A percentile compares a stretch with the other conserved stretches of the same genome.
These are phyloP conservation scores for Drepana falcataria DNA, from an alignment of 2,888 invertebrate genomes.

Conservation along the genomic window DNA sequence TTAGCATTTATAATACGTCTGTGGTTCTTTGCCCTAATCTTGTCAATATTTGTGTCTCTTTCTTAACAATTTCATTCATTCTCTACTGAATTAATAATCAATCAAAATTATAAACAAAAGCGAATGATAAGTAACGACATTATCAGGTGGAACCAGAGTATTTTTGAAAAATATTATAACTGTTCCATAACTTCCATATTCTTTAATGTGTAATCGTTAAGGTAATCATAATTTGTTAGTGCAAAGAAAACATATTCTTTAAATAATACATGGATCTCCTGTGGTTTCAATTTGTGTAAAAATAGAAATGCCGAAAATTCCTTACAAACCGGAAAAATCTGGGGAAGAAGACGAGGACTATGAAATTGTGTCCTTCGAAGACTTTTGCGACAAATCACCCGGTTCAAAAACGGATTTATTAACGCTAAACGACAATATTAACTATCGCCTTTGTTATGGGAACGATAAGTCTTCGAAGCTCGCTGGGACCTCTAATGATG, in stretches of 20 bases:
- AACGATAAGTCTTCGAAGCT: constrained; percentile 46
- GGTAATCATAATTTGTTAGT: not conserved
- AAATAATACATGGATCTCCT: constrained; percentile 21
- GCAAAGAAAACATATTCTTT: constrained; percentile 3
- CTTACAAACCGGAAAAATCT: constrained; percentile 62
- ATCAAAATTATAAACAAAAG: too few species aligned
- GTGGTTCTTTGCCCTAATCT: too few species aligned
- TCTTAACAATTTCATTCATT: too few species aligned
- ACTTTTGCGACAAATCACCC: constrained; percentile 78
- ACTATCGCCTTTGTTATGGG: constrained; percentile 71
- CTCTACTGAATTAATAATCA: too few species aligned
- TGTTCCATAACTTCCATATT: too few species aligned
- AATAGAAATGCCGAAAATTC: constrained; percentile 67
- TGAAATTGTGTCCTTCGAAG: constrained; percentile 79
- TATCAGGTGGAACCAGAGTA: too few species aligned
- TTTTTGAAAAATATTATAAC: too few species aligned
- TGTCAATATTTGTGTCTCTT: too few species aligned
- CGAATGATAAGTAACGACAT: too few species aligned
- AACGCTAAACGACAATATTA: constrained; percentile 74
- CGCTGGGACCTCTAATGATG: constrained; percentile 54
- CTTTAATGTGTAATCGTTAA: too few species aligned
- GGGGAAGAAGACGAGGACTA: constrained; percentile 66
- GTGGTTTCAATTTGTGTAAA: constrained; percentile 7
- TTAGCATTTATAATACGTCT: too few species aligned
- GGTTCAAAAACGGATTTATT: constrained; percentile 75